Evolutionary conservation across 2,888 invertebrate species (phyloP).

Genomic region (Acanthacorydalis orientalis): DNA sequence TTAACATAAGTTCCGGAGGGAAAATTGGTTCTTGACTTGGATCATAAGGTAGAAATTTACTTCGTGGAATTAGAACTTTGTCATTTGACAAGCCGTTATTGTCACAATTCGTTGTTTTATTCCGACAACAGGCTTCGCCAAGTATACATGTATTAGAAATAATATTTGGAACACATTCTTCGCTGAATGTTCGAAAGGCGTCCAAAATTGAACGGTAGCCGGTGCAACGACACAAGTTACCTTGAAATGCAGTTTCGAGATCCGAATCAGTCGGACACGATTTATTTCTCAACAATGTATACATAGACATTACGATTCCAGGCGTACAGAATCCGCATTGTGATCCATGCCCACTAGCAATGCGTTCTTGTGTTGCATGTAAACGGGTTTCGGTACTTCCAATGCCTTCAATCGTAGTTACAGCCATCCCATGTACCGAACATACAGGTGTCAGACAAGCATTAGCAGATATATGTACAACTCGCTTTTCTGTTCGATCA

Average conservation of each 20-base stretch:
- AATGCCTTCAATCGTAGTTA: slow-evolving; percentile 88
- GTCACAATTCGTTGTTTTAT: slow-evolving; percentile 1
- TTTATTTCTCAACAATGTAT: slow-evolving; percentile 60
- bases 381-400: slow-evolving; percentile 61
- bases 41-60: slow-evolving; percentile 55
- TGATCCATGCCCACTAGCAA: slow-evolving; percentile 82
- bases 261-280: slow-evolving; percentile 56
- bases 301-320: slow-evolving; percentile 97
- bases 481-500: slow-evolving; percentile 33
- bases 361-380: slow-evolving; percentile 75
- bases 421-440: slow-evolving; percentile 70
- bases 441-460: slow-evolving; percentile 81
- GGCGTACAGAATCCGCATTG: slow-evolving; percentile 95
- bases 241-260: slow-evolving; percentile 67
- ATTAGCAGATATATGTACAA: slow-evolving; percentile 69
- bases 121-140: slow-evolving; percentile 52
- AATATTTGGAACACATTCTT: slow-evolving; percentile 60
- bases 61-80: slow-evolving; percentile 29
- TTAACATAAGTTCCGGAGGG: slow-evolving; percentile 67
- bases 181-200: slow-evolving; percentile 70
- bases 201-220: slow-evolving; percentile 89
- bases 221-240: slow-evolving; percentile 79
- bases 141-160: slow-evolving; percentile 30
- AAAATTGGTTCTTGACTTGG: slow-evolving; percentile 80
- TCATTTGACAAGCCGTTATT: slow-evolving; percentile 7